Conservation (phyloP, 2,797 vertebrate species). For the Chanos chanos region DNA sequence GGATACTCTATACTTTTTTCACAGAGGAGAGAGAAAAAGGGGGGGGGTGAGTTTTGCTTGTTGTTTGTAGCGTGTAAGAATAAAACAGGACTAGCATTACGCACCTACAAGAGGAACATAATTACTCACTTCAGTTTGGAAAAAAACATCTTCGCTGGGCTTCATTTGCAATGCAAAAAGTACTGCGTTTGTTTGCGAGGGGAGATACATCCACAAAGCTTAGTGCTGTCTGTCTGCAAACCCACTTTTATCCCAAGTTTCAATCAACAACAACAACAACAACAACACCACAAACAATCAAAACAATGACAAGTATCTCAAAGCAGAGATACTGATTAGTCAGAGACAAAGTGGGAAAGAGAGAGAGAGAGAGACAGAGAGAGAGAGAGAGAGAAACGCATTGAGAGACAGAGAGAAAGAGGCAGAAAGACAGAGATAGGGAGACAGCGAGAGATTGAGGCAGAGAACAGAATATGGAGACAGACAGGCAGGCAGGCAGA, state of each 20-base stretch:
- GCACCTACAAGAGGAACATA: slow-evolving; percentile 13
- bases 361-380: not conserved
- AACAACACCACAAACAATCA: too few relatives aligned
- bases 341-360: slow-evolving; percentile 32
- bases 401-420: too few relatives aligned
- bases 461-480: too few relatives aligned
- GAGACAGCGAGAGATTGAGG: too few relatives aligned
- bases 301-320: too few relatives aligned
- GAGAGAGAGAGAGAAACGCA: not conserved
- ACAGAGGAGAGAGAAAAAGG: slow-evolving; percentile 1
- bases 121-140: slow-evolving; percentile 28
- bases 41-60: slow-evolving; percentile 11
- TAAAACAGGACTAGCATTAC: slow-evolving; percentile 20
- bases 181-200: slow-evolving; percentile 18
- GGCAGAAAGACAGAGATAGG: too few relatives aligned
- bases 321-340: too few relatives aligned
- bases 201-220: slow-evolving; percentile 8
- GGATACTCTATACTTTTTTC: slow-evolving; percentile 12
- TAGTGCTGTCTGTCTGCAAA: slow-evolving; percentile 2
- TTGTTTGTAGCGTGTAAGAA: slow-evolving; percentile 22
- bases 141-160: slow-evolving; percentile 19
- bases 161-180: slow-evolving; percentile 50
- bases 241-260: not conserved
- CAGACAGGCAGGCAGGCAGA: too few relatives aligned
- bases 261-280: slow-evolving; percentile 12